Conservation (phyloP, 2,888 invertebrate genomes). For the Cantharis lateralis region DNA sequence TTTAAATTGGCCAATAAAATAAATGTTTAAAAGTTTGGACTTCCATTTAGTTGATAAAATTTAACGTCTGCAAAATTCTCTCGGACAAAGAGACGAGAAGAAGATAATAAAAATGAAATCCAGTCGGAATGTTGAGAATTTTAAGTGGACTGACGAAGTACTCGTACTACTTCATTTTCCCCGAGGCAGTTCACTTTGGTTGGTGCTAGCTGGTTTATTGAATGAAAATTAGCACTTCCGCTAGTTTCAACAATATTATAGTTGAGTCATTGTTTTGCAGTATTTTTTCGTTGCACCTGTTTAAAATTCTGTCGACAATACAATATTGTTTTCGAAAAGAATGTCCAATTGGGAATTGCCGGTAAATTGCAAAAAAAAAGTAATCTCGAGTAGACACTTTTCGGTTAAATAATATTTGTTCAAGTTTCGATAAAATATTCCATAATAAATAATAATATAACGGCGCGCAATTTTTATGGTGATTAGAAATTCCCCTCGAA, state of each 20-base stretch:
- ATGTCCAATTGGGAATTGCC: background rate
- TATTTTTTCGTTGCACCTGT: background rate
- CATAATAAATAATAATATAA: background rate
- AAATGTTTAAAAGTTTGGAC: background rate
- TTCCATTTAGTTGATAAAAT: background rate
- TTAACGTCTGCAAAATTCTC: background rate
- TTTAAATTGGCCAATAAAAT: background rate
- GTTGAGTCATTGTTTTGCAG: background rate
- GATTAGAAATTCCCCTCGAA: background rate
- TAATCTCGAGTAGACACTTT: background rate
- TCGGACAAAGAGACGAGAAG: background rate
- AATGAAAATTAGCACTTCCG: constrained; percentile 3
- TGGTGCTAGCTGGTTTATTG: background rate
- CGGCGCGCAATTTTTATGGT: background rate
- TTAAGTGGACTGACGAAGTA: constrained; percentile 10
- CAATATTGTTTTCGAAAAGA: background rate
- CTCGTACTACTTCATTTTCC: constrained; percentile 8
- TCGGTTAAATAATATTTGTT: background rate
- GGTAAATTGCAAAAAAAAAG: background rate
- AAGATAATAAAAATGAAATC: background rate
- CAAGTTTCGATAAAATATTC: background rate
- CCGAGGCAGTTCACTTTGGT: constrained; percentile 3
- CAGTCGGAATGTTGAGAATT: constrained; percentile 15
- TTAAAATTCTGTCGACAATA: background rate
- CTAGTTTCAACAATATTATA: background rate